A percentile compares a stretch with the other conserved stretches of the same genome.
Evolutionary conservation across 2,797 vertebrate genomes (phyloP).

Genomic region (Mus spretus): DNA sequence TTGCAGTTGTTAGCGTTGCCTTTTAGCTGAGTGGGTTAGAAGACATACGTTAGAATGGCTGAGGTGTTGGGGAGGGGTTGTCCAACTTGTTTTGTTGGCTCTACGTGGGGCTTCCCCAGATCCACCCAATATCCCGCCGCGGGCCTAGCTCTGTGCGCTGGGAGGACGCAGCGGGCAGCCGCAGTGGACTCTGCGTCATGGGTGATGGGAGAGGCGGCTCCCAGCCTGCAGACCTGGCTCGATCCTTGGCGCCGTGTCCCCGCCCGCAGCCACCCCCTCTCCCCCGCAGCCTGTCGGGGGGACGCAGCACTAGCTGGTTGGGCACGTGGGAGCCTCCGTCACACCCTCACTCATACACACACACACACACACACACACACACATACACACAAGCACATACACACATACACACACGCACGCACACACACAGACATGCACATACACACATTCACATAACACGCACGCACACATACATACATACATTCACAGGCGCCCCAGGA

Average conservation of each 20-base stretch:
- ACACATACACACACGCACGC: background rate
- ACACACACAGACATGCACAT: background rate
- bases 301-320: constrained; percentile 75
- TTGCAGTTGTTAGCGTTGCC: background rate
- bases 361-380: background rate
- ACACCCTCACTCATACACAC: constrained; percentile 63
- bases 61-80: no score
- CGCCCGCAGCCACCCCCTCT: constrained; percentile 55
- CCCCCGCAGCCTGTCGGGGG: constrained; percentile 83
- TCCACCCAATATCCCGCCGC: fast-evolving
- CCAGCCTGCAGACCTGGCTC: background rate
- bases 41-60: background rate
- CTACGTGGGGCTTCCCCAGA: background rate
- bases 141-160: background rate
- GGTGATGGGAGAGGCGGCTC: constrained; percentile 82
- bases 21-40: background rate
- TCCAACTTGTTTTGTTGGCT: background rate
- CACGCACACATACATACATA: constrained; percentile 41
- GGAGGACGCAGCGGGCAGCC: constrained; percentile 63
- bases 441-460: background rate
- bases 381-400: background rate
- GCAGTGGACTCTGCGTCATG: constrained; percentile 85
- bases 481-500: background rate
- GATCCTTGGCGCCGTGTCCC: background rate
- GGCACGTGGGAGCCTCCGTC: constrained; percentile 83